phyloP scores from a whole-genome alignment of 2,113 vertebrate species.

The Parotia lawesii region DNA sequence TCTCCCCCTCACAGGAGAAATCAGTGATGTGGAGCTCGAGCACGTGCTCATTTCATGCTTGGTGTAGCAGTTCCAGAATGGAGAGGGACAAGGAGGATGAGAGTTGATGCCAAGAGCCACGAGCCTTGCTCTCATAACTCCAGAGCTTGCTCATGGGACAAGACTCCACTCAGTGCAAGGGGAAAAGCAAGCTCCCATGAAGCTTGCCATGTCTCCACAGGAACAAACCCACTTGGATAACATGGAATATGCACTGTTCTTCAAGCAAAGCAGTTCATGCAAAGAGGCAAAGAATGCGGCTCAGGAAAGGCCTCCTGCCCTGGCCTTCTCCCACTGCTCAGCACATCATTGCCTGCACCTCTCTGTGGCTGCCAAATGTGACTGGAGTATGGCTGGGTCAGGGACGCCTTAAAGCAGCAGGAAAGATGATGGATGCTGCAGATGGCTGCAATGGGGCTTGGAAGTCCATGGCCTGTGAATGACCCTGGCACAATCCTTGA shows the following conservation, averaged over 20 bases:
- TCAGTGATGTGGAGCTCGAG: background rate
- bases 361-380: background rate
- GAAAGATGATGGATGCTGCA: background rate
- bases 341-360: background rate
- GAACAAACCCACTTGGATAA: background rate
- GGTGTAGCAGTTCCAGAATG: background rate
- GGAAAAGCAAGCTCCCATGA: background rate
- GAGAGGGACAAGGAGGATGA: background rate
- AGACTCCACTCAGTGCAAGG: background rate
- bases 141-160: background rate
- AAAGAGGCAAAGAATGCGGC: background rate
- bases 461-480: accelerated
- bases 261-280: background rate
- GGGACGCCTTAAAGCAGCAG: background rate
- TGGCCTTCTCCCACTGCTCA: background rate
- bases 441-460: background rate
- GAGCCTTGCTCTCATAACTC: background rate
- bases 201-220: background rate
- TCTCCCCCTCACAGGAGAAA: background rate
- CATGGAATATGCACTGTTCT: background rate
- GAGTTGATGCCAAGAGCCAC: background rate
- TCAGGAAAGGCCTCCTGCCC: background rate
- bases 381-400: background rate
- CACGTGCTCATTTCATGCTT: constrained; percentile 20
- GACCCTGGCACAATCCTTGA: background rate